Conservation (phyloP, 53 echinoderm and acorn worm species). For the Echinometra lucunter region DNA sequence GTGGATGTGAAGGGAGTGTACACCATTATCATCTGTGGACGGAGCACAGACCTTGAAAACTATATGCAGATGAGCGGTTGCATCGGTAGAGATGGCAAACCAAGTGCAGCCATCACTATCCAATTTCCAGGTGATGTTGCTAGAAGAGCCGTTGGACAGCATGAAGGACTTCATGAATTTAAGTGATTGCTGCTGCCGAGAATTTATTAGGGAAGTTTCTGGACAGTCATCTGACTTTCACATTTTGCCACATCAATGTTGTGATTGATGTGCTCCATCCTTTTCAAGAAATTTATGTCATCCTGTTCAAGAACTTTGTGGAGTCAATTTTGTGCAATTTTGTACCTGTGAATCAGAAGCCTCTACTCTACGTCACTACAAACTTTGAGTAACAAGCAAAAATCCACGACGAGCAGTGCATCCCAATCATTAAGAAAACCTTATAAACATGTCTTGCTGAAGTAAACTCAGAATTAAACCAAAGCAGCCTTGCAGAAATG, state of each 20-base stretch:
- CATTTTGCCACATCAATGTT: background rate
- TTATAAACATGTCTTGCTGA: too few species aligned
- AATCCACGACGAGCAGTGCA: too few species aligned
- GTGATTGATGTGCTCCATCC: slow-evolving; percentile 47
- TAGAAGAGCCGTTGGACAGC: background rate
- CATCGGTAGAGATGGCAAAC: slow-evolving; percentile 67
- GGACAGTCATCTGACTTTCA: background rate
- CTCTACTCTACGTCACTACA: too few species aligned
- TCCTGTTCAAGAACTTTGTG: too few species aligned
- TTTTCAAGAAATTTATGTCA: too few species aligned
- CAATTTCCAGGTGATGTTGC: slow-evolving; percentile 60
- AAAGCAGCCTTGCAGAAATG: too few species aligned
- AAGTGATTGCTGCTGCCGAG: slow-evolving; percentile 45
- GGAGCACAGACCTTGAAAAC: slow-evolving; percentile 59
- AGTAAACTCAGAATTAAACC: too few species aligned
- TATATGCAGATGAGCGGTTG: slow-evolving; percentile 73
- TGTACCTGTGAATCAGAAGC: too few species aligned
- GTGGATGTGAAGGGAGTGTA: slow-evolving; percentile 61
- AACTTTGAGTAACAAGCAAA: too few species aligned
- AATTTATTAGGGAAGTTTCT: slow-evolving; percentile 20
- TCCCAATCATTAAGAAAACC: too few species aligned
- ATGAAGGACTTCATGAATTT: slow-evolving; percentile 53
- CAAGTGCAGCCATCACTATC: slow-evolving; percentile 61
- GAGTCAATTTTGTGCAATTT: too few species aligned
- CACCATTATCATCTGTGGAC: slow-evolving; percentile 61